Evolutionary conservation across 2,888 invertebrate species (phyloP), one percentile per base, ranked within the genome.

Genomic region (Erannis defoliaria): DNA sequence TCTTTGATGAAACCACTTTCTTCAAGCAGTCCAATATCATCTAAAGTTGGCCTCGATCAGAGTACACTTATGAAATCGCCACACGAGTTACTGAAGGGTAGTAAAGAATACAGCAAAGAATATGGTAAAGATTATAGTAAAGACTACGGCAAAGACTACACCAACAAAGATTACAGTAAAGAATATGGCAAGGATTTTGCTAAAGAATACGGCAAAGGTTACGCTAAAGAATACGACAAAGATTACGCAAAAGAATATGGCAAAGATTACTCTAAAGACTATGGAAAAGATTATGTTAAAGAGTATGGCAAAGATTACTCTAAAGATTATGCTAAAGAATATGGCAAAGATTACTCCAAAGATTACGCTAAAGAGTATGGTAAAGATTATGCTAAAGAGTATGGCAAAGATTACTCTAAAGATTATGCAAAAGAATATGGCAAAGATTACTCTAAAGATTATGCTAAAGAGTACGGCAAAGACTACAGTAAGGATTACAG

Each of bases 1-100:
- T 88, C 93, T 37, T 76, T 94, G 8, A 84, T 95, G 64, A 95
- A 95, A 78, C 95, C 95, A 1, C 82, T 95, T 23, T 94, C 94
- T 1, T 93, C 90, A 8, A 94, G 94, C 66, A 94, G 94, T 78
- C 93, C 95, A 0, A 88, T 94, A 68, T 84, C 91, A 33, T 74
- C 90, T 2, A 93, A 93, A 80, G 86, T 82, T 19, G 88, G 88
- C 8, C 76, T 90, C 59, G 93, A 93, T 75, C 91, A 90, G 68
- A 89, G 72, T 69, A 77, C 86, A 19, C 73, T 92, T 55, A 89
- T 93, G 88, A 93, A 93, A 71, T 90, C 89, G 19, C 73, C 73
- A 6, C 73, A 73, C 50, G 73, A 73, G 19, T 49, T 73, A 35
- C 45, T 72, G n/a, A 73, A 73, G 21, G 55, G 56, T 55, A 72